Percentiles rank a stretch among this genome's conserved stretches.
These are phyloP conservation scores for Xyrichtys novacula DNA, from an alignment of 2,797 vertebrate species.

Conservation along the genomic window DNA sequence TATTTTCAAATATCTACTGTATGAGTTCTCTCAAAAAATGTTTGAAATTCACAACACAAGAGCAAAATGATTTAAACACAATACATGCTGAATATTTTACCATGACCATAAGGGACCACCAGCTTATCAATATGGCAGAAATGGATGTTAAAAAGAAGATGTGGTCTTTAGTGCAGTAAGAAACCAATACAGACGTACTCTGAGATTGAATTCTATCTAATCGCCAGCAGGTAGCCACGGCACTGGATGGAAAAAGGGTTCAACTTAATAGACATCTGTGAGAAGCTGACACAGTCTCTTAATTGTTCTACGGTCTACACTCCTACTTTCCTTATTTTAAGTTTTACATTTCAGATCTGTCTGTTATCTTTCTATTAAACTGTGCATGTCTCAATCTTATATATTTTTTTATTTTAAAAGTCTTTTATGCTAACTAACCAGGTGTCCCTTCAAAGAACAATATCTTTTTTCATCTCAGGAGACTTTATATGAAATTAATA, in stretches of 20 bases:
- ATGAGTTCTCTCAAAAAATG: not conserved
- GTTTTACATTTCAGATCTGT: too few species aligned
- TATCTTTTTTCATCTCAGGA: too few species aligned
- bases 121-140: not conserved
- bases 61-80: not conserved
- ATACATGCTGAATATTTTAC: not conserved
- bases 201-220: not conserved
- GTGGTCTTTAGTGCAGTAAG: too few species aligned
- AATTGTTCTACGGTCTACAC: too few species aligned
- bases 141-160: too few species aligned
- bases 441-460: too few species aligned
- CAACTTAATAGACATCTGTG: not conserved
- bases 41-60: not conserved
- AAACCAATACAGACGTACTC: not conserved
- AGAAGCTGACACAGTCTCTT: not conserved
- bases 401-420: too few species aligned
- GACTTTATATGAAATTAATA: too few species aligned
- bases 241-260: not conserved
- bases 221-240: not conserved
- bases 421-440: too few species aligned
- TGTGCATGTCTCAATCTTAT: too few species aligned
- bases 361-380: too few species aligned
- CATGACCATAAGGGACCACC: not conserved
- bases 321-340: too few species aligned
- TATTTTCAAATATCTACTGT: not conserved